Conservation (phyloP, 2,797 vertebrate species). For the Paramormyrops hopkinsi region DNA sequence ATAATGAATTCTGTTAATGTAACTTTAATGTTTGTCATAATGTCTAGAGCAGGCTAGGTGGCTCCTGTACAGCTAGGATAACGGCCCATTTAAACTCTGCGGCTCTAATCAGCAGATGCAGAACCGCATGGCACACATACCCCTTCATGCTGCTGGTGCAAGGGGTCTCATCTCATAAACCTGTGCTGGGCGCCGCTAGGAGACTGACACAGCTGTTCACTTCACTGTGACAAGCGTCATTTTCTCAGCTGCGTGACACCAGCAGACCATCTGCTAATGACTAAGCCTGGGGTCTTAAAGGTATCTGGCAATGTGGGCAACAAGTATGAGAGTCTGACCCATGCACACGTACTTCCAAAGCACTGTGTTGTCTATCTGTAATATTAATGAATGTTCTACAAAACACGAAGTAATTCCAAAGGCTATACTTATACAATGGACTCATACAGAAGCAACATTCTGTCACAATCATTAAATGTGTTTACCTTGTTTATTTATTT, state of each 20-base stretch:
- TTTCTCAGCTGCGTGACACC: background rate
- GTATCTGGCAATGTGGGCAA: background rate
- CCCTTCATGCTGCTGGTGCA: background rate
- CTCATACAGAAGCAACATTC: background rate
- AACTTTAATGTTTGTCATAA: background rate
- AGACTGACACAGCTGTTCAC: background rate
- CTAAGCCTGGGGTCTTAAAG: background rate
- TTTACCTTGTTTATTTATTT: background rate
- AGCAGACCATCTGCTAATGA: conserved; percentile 4
- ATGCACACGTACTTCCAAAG: background rate
- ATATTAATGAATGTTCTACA: background rate
- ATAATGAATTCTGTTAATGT: conserved; percentile 20
- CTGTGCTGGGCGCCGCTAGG: background rate
- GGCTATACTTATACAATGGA: background rate
- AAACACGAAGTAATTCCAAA: background rate
- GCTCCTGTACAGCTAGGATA: background rate
- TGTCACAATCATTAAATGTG: background rate
- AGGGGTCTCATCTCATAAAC: background rate
- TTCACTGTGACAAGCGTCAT: background rate
- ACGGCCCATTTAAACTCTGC: background rate
- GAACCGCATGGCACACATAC: background rate
- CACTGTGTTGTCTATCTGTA: background rate
- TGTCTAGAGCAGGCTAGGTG: background rate
- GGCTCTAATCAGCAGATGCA: background rate
- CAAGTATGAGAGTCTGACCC: background rate